phyloP scores from a whole-genome alignment of 2,113 vertebrate species.

The Tonatia bakeri region DNA sequence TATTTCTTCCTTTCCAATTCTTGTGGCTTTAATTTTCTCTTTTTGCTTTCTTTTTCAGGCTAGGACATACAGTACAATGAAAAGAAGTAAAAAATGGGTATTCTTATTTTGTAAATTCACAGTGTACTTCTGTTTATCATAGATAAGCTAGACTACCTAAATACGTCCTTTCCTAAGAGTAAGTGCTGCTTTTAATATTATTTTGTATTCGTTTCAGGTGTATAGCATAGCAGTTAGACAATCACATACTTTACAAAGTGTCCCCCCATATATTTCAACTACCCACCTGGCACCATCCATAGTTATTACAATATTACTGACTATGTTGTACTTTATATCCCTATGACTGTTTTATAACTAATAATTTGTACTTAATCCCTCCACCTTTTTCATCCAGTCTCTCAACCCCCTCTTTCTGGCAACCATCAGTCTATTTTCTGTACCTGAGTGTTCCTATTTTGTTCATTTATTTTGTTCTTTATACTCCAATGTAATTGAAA shows the following conservation, averaged over 20 bases:
- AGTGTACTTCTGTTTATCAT: not conserved
- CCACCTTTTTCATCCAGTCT: not conserved
- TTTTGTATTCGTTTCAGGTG: not conserved
- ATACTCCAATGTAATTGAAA: not conserved
- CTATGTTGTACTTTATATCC: not conserved
- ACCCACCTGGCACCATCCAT: not conserved
- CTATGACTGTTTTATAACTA: not conserved
- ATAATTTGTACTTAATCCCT: not conserved
- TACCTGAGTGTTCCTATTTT: not conserved
- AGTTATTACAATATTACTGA: not conserved
- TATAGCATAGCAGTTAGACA: not conserved
- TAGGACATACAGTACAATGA: not conserved
- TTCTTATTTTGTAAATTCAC: not conserved
- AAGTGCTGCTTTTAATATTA: not conserved
- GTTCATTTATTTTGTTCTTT: not conserved
- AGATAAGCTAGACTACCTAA: not conserved
- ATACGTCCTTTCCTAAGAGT: not conserved
- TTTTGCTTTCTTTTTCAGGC: not conserved
- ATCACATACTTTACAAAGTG: not conserved
- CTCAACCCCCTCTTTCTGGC: not conserved
- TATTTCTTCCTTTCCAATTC: not conserved
- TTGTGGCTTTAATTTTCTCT: not conserved
- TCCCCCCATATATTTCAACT: not conserved
- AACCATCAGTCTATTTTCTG: not conserved
- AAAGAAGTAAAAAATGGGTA: not conserved